A percentile compares a stretch with the other conserved stretches of the same genome.
phyloP scores from a whole-genome alignment of 2,113 vertebrate genomes.

The Aythya baeri region DNA sequence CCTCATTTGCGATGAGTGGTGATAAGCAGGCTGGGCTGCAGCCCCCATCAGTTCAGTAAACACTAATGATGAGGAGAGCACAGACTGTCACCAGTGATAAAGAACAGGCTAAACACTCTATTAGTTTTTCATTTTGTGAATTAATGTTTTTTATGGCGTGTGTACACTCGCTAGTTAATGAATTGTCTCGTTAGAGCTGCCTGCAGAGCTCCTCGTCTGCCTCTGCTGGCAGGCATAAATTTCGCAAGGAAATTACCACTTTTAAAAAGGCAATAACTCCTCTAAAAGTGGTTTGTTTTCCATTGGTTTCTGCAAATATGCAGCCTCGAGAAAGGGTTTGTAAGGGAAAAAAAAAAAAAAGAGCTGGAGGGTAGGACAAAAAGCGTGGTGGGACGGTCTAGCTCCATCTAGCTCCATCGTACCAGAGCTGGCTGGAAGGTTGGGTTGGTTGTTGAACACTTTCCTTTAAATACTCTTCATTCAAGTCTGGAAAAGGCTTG shows the following conservation, averaged over 20 bases:
- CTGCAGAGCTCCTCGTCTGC: slow-evolving; percentile 49
- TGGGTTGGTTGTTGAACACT: neutral
- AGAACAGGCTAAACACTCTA: slow-evolving; percentile 76
- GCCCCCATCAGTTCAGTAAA: slow-evolving; percentile 69
- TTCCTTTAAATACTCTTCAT: neutral
- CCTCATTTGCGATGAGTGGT: slow-evolving; percentile 34
- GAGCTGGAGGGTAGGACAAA: neutral
- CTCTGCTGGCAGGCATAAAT: slow-evolving; percentile 64
- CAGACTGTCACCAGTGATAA: slow-evolving; percentile 72
- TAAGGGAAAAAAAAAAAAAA: no score
- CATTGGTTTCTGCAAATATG: slow-evolving; percentile 16
- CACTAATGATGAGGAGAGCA: slow-evolving; percentile 59
- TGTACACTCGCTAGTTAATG: slow-evolving; percentile 76
- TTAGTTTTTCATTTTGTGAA: slow-evolving; percentile 82
- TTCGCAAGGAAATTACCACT: slow-evolving; percentile 69
- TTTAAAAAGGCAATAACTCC: slow-evolving; percentile 53
- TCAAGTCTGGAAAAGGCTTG: neutral
- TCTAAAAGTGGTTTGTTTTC: slow-evolving; percentile 59
- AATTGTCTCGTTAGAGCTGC: slow-evolving; percentile 80
- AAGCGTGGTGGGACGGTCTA: neutral
- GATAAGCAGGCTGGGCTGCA: slow-evolving; percentile 27
- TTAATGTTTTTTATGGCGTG: slow-evolving; percentile 74
- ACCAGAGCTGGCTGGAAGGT: fast-evolving
- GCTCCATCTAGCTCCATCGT: neutral
- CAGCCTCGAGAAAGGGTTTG: neutral